A percentile compares a stretch with the other conserved stretches of the same genome.
Conservation (phyloP, 2,888 invertebrate species). For the Therioaphis trifolii region DNA sequence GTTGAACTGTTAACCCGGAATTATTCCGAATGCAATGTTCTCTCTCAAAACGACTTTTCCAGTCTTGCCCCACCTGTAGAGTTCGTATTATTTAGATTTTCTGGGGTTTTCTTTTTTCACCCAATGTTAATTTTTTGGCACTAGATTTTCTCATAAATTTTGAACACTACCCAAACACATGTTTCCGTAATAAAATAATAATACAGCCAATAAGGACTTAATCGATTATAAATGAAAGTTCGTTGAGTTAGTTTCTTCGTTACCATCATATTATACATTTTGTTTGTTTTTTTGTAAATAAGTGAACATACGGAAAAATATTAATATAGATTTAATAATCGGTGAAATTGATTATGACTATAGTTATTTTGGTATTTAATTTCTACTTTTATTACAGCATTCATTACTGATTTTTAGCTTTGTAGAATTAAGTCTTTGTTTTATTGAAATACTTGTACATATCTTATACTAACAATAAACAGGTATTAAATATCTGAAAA, state of each 20-base stretch:
- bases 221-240: not conserved
- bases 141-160: conserved; percentile 37
- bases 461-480: too few relatives aligned
- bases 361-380: too few relatives aligned
- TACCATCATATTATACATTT: too few relatives aligned
- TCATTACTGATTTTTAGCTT: too few relatives aligned
- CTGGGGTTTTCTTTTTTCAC: not conserved
- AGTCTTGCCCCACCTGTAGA: conserved; percentile 33
- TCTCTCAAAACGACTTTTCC: not conserved
- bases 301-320: too few relatives aligned
- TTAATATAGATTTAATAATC: too few relatives aligned
- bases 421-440: not conserved
- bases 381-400: too few relatives aligned
- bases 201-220: not conserved
- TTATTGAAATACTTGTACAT: too few relatives aligned
- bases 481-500: too few relatives aligned
- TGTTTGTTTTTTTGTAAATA: too few relatives aligned
- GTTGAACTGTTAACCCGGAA: not conserved
- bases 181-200: not conserved
- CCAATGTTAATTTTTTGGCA: conserved; percentile 36
- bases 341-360: too few relatives aligned
- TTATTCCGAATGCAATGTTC: not conserved
- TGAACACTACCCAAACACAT: not conserved
- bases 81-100: conserved; percentile 13
- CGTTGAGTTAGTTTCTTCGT: not conserved